Evolutionary conservation across 1,140 invertebrate species (phyloP).

Genomic region (Caenorhabditis briggsae): DNA sequence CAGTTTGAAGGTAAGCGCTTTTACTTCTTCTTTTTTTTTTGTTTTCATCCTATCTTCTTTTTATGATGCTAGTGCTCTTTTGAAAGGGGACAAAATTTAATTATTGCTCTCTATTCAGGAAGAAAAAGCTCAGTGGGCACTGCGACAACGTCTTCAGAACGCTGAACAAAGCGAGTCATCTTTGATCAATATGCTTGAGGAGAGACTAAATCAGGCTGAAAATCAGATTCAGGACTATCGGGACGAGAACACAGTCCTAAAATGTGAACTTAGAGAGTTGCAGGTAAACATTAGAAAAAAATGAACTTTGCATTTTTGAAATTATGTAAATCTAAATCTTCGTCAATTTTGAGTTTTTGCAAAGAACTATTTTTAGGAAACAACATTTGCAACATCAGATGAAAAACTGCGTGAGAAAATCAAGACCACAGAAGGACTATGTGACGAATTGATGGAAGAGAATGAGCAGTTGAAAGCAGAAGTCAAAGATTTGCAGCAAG

Average conservation of each 20-base stretch:
- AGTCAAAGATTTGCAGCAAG: slow-evolving; percentile 90
- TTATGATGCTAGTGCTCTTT: neutral
- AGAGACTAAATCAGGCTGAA: slow-evolving; percentile 74
- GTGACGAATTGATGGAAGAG: slow-evolving; percentile 93
- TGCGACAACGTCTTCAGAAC: slow-evolving; percentile 63
- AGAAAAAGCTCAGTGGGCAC: slow-evolving; percentile 63
- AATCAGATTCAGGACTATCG: slow-evolving; percentile 74
- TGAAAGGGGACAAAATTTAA: neutral
- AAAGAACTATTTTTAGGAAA: slow-evolving; percentile 42
- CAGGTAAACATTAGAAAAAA: slow-evolving; percentile 62
- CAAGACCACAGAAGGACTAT: slow-evolving; percentile 83
- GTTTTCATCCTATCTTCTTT: neutral
- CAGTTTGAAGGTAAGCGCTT: slow-evolving; percentile 40
- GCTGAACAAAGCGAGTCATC: slow-evolving; percentile 64
- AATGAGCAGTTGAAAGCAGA: slow-evolving; percentile 95
- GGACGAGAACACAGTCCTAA: slow-evolving; percentile 76
- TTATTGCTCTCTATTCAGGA: slow-evolving; percentile 51
- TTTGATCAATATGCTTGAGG: slow-evolving; percentile 73
- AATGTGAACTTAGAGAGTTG: slow-evolving; percentile 71
- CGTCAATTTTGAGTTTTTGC: neutral
- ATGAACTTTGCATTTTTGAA: neutral
- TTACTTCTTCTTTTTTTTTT: neutral
- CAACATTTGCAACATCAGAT: slow-evolving; percentile 60
- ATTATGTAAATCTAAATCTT: too few species aligned
- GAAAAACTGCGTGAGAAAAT: slow-evolving; percentile 62